Conservation (phyloP, 64 coral and sea anemone genomes). For the Stichodactyla mertensii region DNA sequence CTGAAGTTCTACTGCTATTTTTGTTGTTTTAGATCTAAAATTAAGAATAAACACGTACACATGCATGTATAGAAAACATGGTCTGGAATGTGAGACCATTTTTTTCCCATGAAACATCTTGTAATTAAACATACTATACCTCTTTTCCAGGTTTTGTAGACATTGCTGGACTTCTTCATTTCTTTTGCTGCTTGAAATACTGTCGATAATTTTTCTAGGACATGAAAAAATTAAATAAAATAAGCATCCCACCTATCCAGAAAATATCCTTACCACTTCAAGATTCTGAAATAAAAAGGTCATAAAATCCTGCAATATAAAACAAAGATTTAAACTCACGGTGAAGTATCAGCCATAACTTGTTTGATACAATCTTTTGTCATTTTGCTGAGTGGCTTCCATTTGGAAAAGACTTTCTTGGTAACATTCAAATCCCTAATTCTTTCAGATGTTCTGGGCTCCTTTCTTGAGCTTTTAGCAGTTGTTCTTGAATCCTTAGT, state of each 20-base stretch:
- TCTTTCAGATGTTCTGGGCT: slow-evolving; percentile 14
- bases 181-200: neutral
- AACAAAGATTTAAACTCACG: slow-evolving; percentile 30
- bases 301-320: no score
- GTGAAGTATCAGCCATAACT: slow-evolving; percentile 33
- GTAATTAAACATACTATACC: neutral
- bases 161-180: neutral
- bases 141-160: neutral
- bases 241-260: neutral
- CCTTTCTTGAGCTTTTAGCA: neutral
- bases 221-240: neutral
- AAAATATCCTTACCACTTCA: no score
- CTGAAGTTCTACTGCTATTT: no score
- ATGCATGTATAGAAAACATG: no score
- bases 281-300: no score
- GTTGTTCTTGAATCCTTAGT: neutral
- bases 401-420: slow-evolving; percentile 65
- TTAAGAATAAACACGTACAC: no score
- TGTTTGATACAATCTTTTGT: slow-evolving; percentile 64
- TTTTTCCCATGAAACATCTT: neutral
- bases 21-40: no score
- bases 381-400: slow-evolving; percentile 49
- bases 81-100: no score
- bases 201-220: neutral
- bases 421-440: slow-evolving; percentile 67